A percentile compares a stretch with the other conserved stretches of the same genome.
These are phyloP conservation scores for Napeogenes sylphis DNA, from an alignment of 2,888 invertebrate genomes.

Conservation along the genomic window DNA sequence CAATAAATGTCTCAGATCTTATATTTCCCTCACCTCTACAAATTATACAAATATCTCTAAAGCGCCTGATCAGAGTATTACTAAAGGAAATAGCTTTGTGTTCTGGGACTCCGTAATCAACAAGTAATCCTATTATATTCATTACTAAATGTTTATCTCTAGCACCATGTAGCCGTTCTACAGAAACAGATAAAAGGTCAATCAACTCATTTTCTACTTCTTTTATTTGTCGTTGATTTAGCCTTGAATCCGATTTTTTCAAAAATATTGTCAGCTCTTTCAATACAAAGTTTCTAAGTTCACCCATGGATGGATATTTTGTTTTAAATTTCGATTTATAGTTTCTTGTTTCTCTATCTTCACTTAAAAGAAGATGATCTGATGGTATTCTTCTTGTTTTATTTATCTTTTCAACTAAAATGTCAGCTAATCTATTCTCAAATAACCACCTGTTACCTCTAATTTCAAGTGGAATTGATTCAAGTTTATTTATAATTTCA, in stretches of 20 bases:
- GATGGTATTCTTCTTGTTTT: slow-evolving; percentile 10
- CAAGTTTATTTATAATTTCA: slow-evolving; percentile 28
- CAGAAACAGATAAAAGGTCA: slow-evolving; percentile 40
- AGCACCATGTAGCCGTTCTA: slow-evolving; percentile 36
- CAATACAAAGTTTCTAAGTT: slow-evolving; percentile 40
- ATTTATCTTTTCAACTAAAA: slow-evolving; percentile 37
- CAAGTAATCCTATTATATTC: slow-evolving; percentile 40
- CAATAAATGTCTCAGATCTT: slow-evolving; percentile 38
- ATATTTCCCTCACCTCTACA: slow-evolving; percentile 8
- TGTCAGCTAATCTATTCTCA: slow-evolving; percentile 41
- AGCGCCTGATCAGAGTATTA: slow-evolving; percentile 35
- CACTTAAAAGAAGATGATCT: not conserved
- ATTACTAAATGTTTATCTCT: slow-evolving; percentile 36
- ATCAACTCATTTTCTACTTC: slow-evolving; percentile 46
- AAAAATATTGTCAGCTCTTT: slow-evolving; percentile 39
- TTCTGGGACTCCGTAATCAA: slow-evolving; percentile 38
- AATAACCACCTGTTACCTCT: slow-evolving; percentile 35
- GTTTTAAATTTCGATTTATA: slow-evolving; percentile 20
- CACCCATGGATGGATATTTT: slow-evolving; percentile 39
- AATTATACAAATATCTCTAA: slow-evolving; percentile 32
- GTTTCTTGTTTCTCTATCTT: not conserved
- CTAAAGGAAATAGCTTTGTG: slow-evolving; percentile 40
- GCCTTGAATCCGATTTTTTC: slow-evolving; percentile 32
- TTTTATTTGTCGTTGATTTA: slow-evolving; percentile 31
- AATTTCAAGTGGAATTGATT: slow-evolving; percentile 26